Evolutionary conservation across 2,113 vertebrate genomes (phyloP).

Genomic region (Enhydra lutris): DNA sequence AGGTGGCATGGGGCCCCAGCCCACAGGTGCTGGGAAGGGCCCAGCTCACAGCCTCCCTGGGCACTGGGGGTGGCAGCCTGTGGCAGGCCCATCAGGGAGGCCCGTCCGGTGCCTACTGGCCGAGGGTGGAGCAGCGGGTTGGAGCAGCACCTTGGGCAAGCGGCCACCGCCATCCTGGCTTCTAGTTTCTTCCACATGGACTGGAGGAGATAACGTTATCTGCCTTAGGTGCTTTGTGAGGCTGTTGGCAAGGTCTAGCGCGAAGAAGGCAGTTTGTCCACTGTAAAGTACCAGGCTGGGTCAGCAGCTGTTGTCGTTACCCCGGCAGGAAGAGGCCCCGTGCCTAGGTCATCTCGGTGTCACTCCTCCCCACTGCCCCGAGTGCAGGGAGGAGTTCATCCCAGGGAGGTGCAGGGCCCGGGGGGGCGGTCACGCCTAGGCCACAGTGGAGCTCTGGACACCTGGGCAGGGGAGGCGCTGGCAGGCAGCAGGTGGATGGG

Average conservation of each 20-base stretch:
- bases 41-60: accelerated
- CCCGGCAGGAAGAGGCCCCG: neutral
- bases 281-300: neutral
- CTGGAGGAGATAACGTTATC: accelerated
- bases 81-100: neutral
- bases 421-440: neutral
- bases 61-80: neutral
- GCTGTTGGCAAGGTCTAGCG: neutral
- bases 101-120: neutral
- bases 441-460: neutral
- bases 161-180: neutral
- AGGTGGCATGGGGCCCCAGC: neutral
- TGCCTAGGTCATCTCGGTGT: neutral
- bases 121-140: neutral
- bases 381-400: neutral
- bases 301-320: neutral
- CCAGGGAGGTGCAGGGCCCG: accelerated
- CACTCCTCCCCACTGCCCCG: neutral
- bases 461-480: neutral
- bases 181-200: neutral
- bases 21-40: neutral
- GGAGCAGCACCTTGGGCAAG: neutral
- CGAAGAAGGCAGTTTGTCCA: neutral
- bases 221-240: neutral
- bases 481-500: neutral